phyloP scores from a whole-genome alignment of 2,113 vertebrate genomes.

The Typhlomys cinereus region DNA sequence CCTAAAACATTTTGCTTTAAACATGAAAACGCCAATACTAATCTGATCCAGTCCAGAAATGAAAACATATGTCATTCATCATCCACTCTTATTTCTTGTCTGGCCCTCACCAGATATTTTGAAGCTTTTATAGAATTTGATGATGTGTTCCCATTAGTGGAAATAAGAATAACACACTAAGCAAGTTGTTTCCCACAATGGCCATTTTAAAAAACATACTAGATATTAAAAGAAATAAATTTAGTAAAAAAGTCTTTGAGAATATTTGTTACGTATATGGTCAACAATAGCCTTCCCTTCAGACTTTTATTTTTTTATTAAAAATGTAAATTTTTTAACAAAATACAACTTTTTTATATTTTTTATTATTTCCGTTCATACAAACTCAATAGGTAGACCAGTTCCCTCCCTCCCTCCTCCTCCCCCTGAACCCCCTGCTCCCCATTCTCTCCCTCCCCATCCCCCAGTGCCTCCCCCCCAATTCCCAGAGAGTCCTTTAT shows the following conservation, averaged over 20 bases:
- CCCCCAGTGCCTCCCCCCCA: no score
- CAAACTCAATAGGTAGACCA: no score
- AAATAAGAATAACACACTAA: neutral
- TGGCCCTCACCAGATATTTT: neutral
- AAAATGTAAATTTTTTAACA: no score
- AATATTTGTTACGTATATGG: neutral
- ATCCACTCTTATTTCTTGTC: neutral
- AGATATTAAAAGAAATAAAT: neutral
- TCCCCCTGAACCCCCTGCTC: no score
- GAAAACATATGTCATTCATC: neutral
- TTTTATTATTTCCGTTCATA: no score
- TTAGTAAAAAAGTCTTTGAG: neutral
- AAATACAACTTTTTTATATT: no score
- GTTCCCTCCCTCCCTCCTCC: no score
- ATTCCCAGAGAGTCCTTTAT: no score
- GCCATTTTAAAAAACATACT: neutral
- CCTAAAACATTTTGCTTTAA: neutral
- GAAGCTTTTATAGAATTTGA: neutral
- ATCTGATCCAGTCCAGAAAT: neutral
- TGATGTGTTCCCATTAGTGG: neutral
- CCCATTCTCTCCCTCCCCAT: no score
- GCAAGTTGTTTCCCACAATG: neutral
- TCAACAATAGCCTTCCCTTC: neutral
- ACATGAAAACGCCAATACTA: constrained; percentile 24
- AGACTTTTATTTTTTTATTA: no score